Evolutionary conservation across 2,113 vertebrate species (phyloP), one percentile per base, ranked within the genome.

Genomic region (Vidua chalybeata): DNA sequence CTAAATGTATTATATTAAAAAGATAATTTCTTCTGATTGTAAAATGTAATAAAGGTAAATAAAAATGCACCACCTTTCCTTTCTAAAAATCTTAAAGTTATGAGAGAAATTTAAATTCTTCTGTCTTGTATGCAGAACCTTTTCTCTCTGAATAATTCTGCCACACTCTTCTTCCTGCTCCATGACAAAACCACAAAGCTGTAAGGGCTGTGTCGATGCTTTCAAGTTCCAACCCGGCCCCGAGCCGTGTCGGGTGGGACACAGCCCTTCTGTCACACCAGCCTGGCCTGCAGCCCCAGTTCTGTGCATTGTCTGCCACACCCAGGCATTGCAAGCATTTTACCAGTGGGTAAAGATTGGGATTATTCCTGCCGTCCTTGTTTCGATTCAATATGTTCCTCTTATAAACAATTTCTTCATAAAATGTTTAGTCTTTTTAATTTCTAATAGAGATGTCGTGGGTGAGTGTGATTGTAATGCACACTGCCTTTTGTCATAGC

Each of bases 191-290:
- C 43, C 79, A n/a, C 33, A 6, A 5, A 54, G 5, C 74, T 17
- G 2, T 9, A 7, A 28, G 13, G 39, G 28, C 67, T 1, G 4
- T 2, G 4, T 54, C 8, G 11, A 27, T 13, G 48, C 19, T 76
- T 45, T 10, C 0, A 0, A 49, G 16, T 41, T 85, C 10, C 0
- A 1, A 0, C 54, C n/a, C 2, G 0, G 49, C 5, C 1, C 27
- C 0, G 2, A 21, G 55, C 19, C 0, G 1, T 6, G 49, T 28
- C 37, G 7, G 0, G 33, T 1, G 0, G 69, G 71, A 49, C 41
- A 1, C 15, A 3, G 75, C 2, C 0, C 0, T 1, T 46, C 74
- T n/a, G 20, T 11, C 69, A 30, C 52, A 37, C 39, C 49, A 23
- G 39, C 22, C 48, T 2, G 3, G 11, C 46, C 56, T 19, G 31